Evolutionary conservation across 2,888 invertebrate genomes (phyloP).

Genomic region (Aphidoletes aphidimyza): DNA sequence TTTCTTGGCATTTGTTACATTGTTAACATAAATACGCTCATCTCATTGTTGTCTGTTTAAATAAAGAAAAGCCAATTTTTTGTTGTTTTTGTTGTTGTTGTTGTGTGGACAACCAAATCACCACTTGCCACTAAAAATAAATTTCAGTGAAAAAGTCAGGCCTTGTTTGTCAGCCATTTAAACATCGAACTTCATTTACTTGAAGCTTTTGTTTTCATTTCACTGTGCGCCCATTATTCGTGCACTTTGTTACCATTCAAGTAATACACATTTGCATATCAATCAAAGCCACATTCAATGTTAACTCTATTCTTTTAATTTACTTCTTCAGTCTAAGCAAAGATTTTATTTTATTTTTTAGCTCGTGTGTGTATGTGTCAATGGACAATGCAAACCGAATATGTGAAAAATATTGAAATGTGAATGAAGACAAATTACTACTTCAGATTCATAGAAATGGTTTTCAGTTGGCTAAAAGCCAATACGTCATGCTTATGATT

Average conservation of each 20-base stretch:
- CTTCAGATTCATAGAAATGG: slow-evolving; percentile 11
- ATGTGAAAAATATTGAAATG: not conserved
- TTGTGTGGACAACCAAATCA: not conserved
- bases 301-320: slow-evolving; percentile 49
- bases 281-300: slow-evolving; percentile 25
- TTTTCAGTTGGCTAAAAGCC: not conserved
- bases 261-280: slow-evolving; percentile 12
- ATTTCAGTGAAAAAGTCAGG: not conserved
- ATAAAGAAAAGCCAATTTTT: slow-evolving; percentile 39
- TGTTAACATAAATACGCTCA: slow-evolving; percentile 13
- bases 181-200: slow-evolving; percentile 13
- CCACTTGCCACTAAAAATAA: slow-evolving; percentile 44
- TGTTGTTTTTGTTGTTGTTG: not conserved
- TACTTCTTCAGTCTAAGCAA: not conserved
- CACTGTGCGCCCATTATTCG: not conserved
- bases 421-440: slow-evolving; percentile 26
- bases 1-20: slow-evolving; percentile 5
- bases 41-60: slow-evolving; percentile 26
- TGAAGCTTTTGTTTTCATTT: not conserved
- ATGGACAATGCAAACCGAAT: slow-evolving; percentile 22
- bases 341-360: not conserved
- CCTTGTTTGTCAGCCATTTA: slow-evolving; percentile 1
- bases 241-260: not conserved
- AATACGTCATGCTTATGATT: not conserved
- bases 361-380: slow-evolving; percentile 19